Evolutionary conservation across 1,140 invertebrate genomes (phyloP), one percentile per base, ranked within the genome.

Genomic region (Lucilia sericata): DNA sequence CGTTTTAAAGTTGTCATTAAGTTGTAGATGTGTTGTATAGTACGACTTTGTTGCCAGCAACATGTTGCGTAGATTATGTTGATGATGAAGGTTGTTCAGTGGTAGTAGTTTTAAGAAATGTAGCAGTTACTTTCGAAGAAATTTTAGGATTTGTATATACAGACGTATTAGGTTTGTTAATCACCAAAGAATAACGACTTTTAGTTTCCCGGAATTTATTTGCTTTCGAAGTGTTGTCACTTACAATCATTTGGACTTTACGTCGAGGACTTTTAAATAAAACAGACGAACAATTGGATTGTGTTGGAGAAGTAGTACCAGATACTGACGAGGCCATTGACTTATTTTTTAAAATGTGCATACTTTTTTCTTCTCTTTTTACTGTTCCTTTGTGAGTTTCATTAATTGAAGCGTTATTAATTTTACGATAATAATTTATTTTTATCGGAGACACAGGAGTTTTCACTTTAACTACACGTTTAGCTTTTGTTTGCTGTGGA

Each of bases 401-500:
- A 70, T 70, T 21, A 21, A 70, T 9, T 70, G 17, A 34, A 34
- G 30, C 36, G 14, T 17, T 47, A 78, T 78, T 78, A 47, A 78
- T n/a, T 78, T 78, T 78, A 47, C 75, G 75, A 78, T 78, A 78
- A 78, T 19, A 19, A n/a, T 78, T 78, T 78, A 4, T 3, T 78
- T 8, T n/a, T 47, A 21, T 78, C 42, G 34, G 17, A n/a, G 34
- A 42, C 9, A 36, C 10, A 4, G 34, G 14, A 5, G 34, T 42
- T 78, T 25, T 70, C 5, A 70, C 2, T 70, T 80, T 49, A 21
- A 80, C 19, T 21, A 13, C 9, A 49, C 42, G 42, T 42, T 51
- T 76, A 17, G 13, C 1, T 76, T 17, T 76, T 76, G 34, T 7
- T 76, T 34, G 30, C 12, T 42, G 74, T 42, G 3, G 25, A 30